Conservation (phyloP, 2,113 vertebrate species). For the Psilopsiagon aymara region DNA sequence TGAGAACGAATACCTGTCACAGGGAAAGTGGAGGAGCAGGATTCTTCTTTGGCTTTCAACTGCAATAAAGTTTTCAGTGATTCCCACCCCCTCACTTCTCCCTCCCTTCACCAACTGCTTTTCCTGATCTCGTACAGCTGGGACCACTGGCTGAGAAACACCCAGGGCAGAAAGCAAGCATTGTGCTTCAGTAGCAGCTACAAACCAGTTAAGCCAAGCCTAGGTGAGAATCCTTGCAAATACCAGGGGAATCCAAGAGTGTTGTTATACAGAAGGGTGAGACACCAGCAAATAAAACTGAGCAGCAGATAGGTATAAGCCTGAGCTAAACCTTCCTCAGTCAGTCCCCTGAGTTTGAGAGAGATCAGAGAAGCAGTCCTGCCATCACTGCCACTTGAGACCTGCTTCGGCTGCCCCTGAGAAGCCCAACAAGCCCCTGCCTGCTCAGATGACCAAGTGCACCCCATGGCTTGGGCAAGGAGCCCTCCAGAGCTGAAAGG, state of each 20-base stretch:
- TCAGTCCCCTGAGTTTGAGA: not conserved
- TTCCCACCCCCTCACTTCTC: not conserved
- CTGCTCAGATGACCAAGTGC: rapidly evolving
- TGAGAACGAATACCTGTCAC: not conserved
- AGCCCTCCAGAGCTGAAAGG: not conserved
- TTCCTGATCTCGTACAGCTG: not conserved
- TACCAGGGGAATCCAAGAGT: not conserved
- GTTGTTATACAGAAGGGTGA: not conserved
- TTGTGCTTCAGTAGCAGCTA: rapidly evolving
- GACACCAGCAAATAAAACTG: not conserved
- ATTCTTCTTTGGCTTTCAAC: not conserved
- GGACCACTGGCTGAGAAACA: not conserved
- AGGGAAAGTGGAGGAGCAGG: slow-evolving; percentile 5
- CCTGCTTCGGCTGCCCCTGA: rapidly evolving
- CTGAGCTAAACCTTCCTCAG: not conserved
- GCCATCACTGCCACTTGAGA: not conserved
- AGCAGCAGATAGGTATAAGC: not conserved
- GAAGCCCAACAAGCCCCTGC: not conserved
- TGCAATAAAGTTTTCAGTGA: slow-evolving; percentile 13
- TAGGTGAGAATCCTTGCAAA: not conserved
- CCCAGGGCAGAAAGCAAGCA: not conserved
- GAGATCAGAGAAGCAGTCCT: not conserved
- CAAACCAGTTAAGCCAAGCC: rapidly evolving
- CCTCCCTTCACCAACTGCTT: not conserved
- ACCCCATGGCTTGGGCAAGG: rapidly evolving